Evolutionary conservation across 2,888 invertebrate genomes (phyloP).

Genomic region (Galeopsomyia nigrocyanea): DNA sequence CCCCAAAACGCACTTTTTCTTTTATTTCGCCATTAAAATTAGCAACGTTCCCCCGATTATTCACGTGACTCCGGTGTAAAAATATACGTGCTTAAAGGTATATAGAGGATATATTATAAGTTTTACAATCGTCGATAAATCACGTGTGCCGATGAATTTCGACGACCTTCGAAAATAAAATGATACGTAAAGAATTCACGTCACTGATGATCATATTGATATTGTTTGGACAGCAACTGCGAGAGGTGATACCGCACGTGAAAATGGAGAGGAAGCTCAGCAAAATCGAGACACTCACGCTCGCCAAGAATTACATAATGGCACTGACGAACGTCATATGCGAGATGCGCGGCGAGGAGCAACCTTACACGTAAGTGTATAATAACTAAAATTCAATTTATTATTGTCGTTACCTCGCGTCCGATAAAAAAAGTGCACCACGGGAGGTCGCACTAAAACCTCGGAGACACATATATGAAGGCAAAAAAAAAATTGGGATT

Average conservation of each 20-base stretch:
- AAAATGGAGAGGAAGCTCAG: slow-evolving; percentile 83
- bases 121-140: too few species aligned
- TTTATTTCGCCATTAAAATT: not conserved
- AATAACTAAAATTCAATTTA: not conserved
- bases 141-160: too few species aligned
- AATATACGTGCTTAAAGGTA: not conserved
- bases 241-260: slow-evolving; percentile 85
- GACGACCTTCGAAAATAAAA: too few species aligned
- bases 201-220: not conserved
- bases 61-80: slow-evolving; percentile 3
- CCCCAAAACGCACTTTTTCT: not conserved
- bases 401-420: not conserved
- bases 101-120: too few species aligned
- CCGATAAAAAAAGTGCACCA: not conserved
- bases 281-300: slow-evolving; percentile 84
- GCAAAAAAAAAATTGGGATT: too few species aligned
- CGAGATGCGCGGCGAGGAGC: slow-evolving; percentile 80
- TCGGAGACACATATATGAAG: too few species aligned
- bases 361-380: slow-evolving; percentile 75
- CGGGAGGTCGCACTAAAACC: too few species aligned
- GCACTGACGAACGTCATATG: slow-evolving; percentile 85
- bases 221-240: slow-evolving; percentile 73
- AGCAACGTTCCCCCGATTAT: not conserved
- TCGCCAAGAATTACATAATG: slow-evolving; percentile 88
- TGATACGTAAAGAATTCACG: too few species aligned